Evolutionary conservation across 1,140 invertebrate species (phyloP), one percentile per base, ranked within the genome.

Genomic region (Heliconius hewitsoni): DNA sequence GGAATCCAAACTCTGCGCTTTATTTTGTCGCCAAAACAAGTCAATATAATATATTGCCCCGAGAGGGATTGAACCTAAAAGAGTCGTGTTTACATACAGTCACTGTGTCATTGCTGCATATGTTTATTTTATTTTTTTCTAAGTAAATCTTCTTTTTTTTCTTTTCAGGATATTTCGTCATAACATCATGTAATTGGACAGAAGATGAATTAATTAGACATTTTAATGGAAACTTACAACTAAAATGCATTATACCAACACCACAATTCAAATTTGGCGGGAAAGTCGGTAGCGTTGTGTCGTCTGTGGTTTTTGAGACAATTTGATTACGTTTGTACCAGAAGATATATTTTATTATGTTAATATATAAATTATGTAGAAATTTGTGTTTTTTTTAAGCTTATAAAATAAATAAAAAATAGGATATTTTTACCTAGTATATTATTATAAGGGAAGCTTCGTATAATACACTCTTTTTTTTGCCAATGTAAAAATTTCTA

Each of bases 121-220:
- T 42, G 42, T 46, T 13, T 13, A 46, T 4, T 46, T 46, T 46
- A 2, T 46, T 46, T 3, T 52, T 52, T 52, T 52, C 6, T 6
- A 52, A 52, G 16, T 52, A 19, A 19, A 8, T 19, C 18, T 19
- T 19, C 18, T 19, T 46, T 11, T 46, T 46, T 6, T 52, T 52
- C 16, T 73, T 90, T 90, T 46, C 83, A 91, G 97, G 97, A 42
- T 89, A 97, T 52, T 97, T 99, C 80, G 95, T 98, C 8, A 96
- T 99, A 77, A 98, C 98, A 1, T 99, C 98, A 0, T 99, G 98
- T 92, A 99, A 99, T 91, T 99, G 98, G 98, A 99, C 98, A 0
- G 96, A 97, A 86, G 95, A 96, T 2, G 98, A 99, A 93, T 89
- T 99, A 37, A 80, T 96, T 9, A 90, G 95, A 5, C 97, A 98